phyloP scores from a whole-genome alignment of 2,797 vertebrate genomes.

The Pogonophryne albipinna region DNA sequence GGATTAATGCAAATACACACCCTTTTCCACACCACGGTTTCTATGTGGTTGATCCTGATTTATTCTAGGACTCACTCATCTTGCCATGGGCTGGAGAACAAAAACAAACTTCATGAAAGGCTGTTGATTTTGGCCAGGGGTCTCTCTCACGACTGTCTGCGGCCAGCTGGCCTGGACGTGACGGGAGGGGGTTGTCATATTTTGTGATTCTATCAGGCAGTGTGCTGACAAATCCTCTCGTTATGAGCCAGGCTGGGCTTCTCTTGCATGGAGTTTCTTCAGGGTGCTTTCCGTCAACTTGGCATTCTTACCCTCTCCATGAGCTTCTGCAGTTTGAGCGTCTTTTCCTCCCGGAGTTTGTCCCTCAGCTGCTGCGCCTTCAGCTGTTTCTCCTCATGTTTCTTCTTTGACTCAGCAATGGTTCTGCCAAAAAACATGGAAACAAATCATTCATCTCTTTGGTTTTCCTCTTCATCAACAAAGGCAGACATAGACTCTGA shows the following conservation, averaged over 20 bases:
- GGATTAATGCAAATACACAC: constrained; percentile 70
- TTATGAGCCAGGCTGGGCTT: constrained; percentile 53
- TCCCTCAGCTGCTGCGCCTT: constrained; percentile 98
- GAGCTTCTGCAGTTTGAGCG: constrained; percentile 96
- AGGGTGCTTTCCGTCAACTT: constrained; percentile 56
- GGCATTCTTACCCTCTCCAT: constrained; percentile 88
- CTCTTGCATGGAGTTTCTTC: constrained; percentile 52
- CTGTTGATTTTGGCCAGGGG: constrained; percentile 75
- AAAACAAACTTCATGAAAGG: constrained; percentile 82
- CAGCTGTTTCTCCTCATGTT: constrained; percentile 99
- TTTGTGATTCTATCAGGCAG: constrained; percentile 76
- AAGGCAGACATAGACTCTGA: constrained; percentile 29
- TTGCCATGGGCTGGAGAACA: constrained; percentile 60
- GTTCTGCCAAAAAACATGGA: constrained; percentile 88
- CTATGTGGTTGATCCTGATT: constrained; percentile 77
- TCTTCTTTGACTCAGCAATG: constrained; percentile 99
- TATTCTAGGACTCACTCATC: constrained; percentile 76
- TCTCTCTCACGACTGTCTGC: constrained; percentile 70
- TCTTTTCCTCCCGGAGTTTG: constrained; percentile 97
- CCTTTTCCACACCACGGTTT: constrained; percentile 54
- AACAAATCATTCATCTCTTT: constrained; percentile 60
- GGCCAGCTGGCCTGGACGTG: constrained; percentile 72
- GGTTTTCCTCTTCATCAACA: constrained; percentile 36
- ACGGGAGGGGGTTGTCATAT: constrained; percentile 68
- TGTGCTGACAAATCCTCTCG: constrained; percentile 73